These are phyloP conservation scores for Camponotus floridanus DNA, from an alignment of 1,140 invertebrate species.

Conservation along the genomic window DNA sequence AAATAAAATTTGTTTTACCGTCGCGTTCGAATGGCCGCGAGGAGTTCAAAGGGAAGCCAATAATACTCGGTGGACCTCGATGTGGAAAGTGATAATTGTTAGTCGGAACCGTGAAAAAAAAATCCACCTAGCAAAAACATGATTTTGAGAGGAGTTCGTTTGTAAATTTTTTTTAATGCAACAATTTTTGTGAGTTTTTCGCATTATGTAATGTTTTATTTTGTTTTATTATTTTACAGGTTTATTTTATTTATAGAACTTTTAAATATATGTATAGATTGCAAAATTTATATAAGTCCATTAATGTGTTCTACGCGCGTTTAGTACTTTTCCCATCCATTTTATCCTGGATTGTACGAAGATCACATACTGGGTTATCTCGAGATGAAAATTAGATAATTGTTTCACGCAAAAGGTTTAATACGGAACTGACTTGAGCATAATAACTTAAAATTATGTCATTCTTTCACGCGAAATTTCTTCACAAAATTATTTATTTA, in stretches of 20 bases:
- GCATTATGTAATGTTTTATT: not conserved
- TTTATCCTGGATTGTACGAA: not conserved
- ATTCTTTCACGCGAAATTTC: not conserved
- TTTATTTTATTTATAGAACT: not conserved
- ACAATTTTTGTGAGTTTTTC: not conserved
- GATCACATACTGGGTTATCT: slow-evolving; percentile 22
- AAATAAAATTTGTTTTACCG: slow-evolving; percentile 44
- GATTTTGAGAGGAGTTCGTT: not conserved
- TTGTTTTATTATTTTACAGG: not conserved
- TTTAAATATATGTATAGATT: not conserved
- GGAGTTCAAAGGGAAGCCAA: not conserved
- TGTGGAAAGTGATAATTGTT: slow-evolving; percentile 38
- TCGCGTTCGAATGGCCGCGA: slow-evolving; percentile 17
- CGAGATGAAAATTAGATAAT: not conserved
- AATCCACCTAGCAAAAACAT: not conserved
- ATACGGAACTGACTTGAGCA: not conserved
- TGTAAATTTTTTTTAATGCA: not conserved
- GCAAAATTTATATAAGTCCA: not conserved
- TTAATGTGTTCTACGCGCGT: not conserved
- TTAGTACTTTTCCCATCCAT: not conserved
- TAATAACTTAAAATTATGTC: not conserved
- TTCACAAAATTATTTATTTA: not conserved
- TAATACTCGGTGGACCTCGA: slow-evolving; percentile 5
- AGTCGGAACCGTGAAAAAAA: slow-evolving; percentile 21
- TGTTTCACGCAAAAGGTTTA: not conserved